Percentiles rank a stretch among this genome's conserved stretches.
Evolutionary conservation across 2,797 vertebrate genomes (phyloP).

Genomic region (Falco naumanni): DNA sequence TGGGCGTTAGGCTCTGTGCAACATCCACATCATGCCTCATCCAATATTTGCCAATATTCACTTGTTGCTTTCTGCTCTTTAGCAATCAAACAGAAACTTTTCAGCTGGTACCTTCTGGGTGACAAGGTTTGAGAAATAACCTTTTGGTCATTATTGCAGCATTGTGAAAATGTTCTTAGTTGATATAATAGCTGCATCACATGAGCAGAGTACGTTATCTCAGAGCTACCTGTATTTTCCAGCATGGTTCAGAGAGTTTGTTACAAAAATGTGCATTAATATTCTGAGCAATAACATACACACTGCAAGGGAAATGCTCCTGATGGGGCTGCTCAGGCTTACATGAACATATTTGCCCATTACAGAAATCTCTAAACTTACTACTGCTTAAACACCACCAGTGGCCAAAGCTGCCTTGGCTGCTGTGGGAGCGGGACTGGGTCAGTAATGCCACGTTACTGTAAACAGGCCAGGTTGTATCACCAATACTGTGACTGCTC

Average conservation of each 20-base stretch:
- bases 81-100: conserved; percentile 41
- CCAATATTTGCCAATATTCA: conserved; percentile 18
- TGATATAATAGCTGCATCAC: background rate
- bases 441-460: background rate
- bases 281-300: background rate
- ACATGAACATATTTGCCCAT: background rate
- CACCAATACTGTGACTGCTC: background rate
- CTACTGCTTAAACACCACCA: background rate
- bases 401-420: background rate
- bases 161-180: background rate
- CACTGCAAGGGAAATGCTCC: background rate
- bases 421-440: accelerated
- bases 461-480: background rate
- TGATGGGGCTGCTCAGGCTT: background rate
- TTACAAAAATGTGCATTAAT: background rate
- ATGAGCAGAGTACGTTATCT: background rate
- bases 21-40: background rate
- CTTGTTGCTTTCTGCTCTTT: conserved; percentile 33
- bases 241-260: background rate
- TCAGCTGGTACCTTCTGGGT: conserved; percentile 14
- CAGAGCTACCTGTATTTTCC: background rate
- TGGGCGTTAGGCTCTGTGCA: conserved; percentile 15
- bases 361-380: background rate
- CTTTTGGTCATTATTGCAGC: background rate
- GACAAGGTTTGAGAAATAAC: conserved; percentile 30